phyloP scores from a whole-genome alignment of 2,797 vertebrate genomes.

The Rhinoraja longicauda region DNA sequence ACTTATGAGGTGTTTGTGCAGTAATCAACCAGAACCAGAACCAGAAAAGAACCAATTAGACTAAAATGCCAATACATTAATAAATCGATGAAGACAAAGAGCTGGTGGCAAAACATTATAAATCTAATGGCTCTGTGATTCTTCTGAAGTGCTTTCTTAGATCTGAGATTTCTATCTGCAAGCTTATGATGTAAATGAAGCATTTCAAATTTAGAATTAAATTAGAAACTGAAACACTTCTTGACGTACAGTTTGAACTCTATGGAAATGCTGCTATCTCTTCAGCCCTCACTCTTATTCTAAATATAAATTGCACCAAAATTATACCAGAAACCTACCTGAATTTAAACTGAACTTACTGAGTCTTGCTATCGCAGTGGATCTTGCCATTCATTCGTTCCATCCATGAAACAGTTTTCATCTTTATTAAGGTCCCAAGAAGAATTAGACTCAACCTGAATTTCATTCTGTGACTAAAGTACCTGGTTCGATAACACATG shows the following conservation, averaged over 20 bases:
- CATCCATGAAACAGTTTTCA: neutral
- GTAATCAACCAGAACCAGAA: too few species aligned
- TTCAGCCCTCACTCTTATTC: neutral
- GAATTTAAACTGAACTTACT: neutral
- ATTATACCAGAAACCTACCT: neutral
- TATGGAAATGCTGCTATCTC: neutral
- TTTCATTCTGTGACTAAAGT: neutral
- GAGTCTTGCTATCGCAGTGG: neutral
- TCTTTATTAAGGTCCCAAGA: neutral
- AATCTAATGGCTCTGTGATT: neutral
- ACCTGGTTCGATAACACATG: neutral
- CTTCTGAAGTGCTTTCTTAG: neutral
- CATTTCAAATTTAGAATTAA: neutral
- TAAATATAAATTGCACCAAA: neutral
- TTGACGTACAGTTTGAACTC: neutral
- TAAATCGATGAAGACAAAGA: neutral
- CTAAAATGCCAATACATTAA: too few species aligned
- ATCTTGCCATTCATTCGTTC: neutral
- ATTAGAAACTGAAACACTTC: neutral
- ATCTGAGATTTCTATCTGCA: neutral
- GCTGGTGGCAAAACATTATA: neutral
- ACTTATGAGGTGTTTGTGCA: too few species aligned
- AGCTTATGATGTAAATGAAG: neutral
- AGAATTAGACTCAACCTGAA: neutral
- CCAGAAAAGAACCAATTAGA: too few species aligned